Evolutionary conservation across 2,113 vertebrate genomes (phyloP), one percentile per base, ranked within the genome.

Genomic region (Brachypodius melanocephalos): DNA sequence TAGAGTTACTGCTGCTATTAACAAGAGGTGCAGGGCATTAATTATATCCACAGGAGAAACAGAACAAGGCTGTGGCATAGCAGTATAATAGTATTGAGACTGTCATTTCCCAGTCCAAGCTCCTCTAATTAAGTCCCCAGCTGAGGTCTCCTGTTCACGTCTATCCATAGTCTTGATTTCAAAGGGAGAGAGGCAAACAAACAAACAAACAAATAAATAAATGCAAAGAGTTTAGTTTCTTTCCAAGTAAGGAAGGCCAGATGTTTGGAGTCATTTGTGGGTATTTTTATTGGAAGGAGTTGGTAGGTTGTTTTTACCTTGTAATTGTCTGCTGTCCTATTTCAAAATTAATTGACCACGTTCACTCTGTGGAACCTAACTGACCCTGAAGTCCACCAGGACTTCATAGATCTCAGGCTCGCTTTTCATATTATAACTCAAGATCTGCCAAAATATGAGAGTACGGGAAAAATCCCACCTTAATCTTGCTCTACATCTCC

Each of bases 51-150:
- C 84, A 82, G 66, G 78, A 93, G 88, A 96, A 95, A 93, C 12
- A 92, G 71, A 89, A 93, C 26, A 89, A 92, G 82, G 71, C 74
- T 90, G 34, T 24, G 58, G 29, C 36, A 32, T 3, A 73, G 79
- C 42, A 89, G 42, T 40, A 17, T 95, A 95, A 93, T 85, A 94
- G 90, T 58, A 92, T 17, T 86, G 96, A 97, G 95, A 95, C 96
- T 93, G 88, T 93, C 90, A 96, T 97, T 96, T 97, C 90, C 91
- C 91, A 93, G 78, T 34, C 88, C 88, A 95, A 84, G 61, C 31
- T 95, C 82, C 71, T 77, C 94, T 98, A 98, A 98, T 97, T 95
- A 97, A 96, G 85, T 97, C 97, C 97, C 95, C 97, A 89, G 6
- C n/a, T 90, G 96, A 97, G 89, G 84, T 93, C 67, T 71, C 48